Conservation (phyloP, 53 echinoderm and acorn worm species). For the Paelopatides confundens region DNA sequence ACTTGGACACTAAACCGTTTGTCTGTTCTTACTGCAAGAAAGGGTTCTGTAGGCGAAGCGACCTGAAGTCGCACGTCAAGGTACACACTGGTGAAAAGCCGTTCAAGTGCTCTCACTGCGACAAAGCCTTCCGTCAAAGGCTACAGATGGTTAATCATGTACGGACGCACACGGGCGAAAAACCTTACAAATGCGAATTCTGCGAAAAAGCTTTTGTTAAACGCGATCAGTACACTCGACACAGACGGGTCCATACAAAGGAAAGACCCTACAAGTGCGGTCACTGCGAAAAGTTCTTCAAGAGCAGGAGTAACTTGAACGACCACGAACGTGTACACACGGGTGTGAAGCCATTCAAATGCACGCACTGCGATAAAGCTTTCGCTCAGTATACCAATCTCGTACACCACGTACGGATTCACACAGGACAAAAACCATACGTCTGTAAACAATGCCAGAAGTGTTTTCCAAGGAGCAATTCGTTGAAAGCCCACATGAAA, state of each 20-base stretch:
- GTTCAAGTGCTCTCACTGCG: constrained; percentile 57
- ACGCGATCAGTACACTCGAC: constrained; percentile 30
- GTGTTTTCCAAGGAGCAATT: constrained; percentile 33
- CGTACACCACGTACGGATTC: constrained; percentile 36
- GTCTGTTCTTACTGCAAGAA: constrained; percentile 66
- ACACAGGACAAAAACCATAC: constrained; percentile 28
- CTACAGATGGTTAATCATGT: constrained; percentile 32
- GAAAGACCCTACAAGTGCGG: constrained; percentile 44
- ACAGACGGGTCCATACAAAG: constrained; percentile 42
- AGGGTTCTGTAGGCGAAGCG: constrained; percentile 59
- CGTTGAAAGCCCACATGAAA: constrained; percentile 32
- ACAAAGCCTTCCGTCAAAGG: constrained; percentile 59
- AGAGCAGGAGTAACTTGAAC: constrained; percentile 18
- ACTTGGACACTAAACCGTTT: constrained; percentile 65
- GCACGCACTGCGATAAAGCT: constrained; percentile 20
- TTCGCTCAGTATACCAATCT: constrained; percentile 38
- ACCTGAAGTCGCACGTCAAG: constrained; percentile 62
- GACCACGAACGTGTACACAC: constrained; percentile 43
- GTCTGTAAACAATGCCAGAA: constrained; percentile 25
- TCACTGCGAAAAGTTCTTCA: constrained; percentile 30
- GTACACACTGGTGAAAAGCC: constrained; percentile 78
- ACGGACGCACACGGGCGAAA: constrained; percentile 49
- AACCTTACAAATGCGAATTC: constrained; percentile 34
- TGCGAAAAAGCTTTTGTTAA: constrained; percentile 34
- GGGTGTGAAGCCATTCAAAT: constrained; percentile 22